Conservation (phyloP, 2,797 vertebrate species). For the Pteropus rufus region DNA sequence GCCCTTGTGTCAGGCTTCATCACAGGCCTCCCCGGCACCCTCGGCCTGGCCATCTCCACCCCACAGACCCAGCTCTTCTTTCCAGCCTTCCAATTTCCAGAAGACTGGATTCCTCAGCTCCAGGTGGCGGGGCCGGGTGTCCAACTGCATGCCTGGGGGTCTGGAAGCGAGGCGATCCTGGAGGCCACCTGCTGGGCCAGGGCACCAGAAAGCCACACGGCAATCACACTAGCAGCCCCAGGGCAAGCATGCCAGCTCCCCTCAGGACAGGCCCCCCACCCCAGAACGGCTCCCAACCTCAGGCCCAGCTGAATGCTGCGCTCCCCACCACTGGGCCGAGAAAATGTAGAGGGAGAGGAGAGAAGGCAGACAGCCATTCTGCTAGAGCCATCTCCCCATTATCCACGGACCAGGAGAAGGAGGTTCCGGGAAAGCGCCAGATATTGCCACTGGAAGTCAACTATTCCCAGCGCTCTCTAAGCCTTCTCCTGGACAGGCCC, state of each 20-base stretch:
- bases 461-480: neutral
- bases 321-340: conserved; percentile 38
- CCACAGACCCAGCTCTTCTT: conserved; percentile 70
- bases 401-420: neutral
- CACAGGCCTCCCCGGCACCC: neutral
- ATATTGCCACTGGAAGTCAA: neutral
- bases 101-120: conserved; percentile 65
- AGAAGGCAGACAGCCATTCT: neutral
- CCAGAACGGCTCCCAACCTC: neutral
- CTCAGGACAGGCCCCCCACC: neutral
- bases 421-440: neutral
- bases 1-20: neutral
- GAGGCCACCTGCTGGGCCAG: conserved; percentile 74
- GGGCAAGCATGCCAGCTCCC: conserved; percentile 77
- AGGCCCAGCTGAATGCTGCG: neutral
- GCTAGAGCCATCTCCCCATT: neutral
- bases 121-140: conserved; percentile 40
- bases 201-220: conserved; percentile 72
- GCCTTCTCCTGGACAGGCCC: neutral
- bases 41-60: neutral
- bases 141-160: conserved; percentile 49
- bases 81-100: conserved; percentile 68
- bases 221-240: conserved; percentile 68
- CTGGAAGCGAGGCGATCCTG: conserved; percentile 46
- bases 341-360: neutral